Evolutionary conservation across 2,888 invertebrate species (phyloP).

Genomic region (Patella depressa): DNA sequence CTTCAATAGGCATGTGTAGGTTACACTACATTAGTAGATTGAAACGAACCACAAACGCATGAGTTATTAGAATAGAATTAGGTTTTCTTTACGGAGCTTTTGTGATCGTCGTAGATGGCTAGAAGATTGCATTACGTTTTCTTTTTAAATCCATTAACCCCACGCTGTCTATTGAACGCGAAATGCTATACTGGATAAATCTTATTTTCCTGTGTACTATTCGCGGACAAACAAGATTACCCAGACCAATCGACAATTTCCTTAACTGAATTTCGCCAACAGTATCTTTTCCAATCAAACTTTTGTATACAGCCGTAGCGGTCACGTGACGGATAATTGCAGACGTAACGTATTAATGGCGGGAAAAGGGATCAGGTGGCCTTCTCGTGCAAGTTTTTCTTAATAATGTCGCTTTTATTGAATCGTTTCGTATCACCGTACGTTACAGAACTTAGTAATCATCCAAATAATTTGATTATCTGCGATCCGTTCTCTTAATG

Average conservation of each 20-base stretch:
- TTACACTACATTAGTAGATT: too few species aligned
- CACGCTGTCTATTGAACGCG: neutral
- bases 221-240: neutral
- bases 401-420: too few species aligned
- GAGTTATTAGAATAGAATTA: neutral
- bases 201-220: neutral
- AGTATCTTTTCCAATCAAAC: neutral
- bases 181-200: neutral
- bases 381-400: too few species aligned
- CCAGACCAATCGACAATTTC: neutral
- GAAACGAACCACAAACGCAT: too few species aligned
- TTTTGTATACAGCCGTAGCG: neutral
- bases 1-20: too few species aligned
- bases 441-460: too few species aligned
- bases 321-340: neutral
- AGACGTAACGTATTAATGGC: conserved; percentile 4
- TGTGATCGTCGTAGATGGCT: neutral
- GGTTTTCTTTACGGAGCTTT: neutral
- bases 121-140: neutral
- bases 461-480: too few species aligned
- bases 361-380: neutral
- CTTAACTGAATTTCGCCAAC: neutral
- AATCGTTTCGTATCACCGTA: too few species aligned
- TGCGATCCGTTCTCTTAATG: too few species aligned
- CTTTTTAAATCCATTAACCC: neutral